Base-by-base conservation (phyloP, 2,888 invertebrate species). In the Tigriopus californicus region DNA sequence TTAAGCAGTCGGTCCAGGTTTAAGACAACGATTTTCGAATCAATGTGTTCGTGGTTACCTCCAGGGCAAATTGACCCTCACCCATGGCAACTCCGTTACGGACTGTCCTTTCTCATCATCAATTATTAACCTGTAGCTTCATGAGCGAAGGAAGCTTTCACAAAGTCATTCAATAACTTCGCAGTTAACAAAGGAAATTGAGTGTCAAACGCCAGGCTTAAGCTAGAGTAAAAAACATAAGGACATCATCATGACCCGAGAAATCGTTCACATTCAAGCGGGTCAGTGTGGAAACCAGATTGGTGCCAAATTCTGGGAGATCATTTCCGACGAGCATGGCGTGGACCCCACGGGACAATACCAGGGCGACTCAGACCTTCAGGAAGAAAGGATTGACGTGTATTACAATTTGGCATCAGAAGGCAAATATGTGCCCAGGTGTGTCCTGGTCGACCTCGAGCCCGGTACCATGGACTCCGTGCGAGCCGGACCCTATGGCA, bases 251-350 rank as follows among this genome's bases (percentile, higher is more conserved):
- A 81, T 79, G 75, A 92, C 92, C 91, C 82, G 91, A 75, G 92
- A 92, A 81, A 91, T 92, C 72, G 89, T 92, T 66, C 90, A 91
- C 72, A 81, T 92, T 67, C 92, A 92, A 74, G 83, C 89, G 66
- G 92, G 91, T 66, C 90, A 90, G 73, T 91, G 90, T 74, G 92
- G 91, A 65, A 92, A 92, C 77, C 91, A 92, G 76, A 91, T 92
- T 73, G 91, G 91, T 68, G 87, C 90, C 67, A 91, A 90, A 85
- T 85, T 86, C 76, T 86, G 86, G 87, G 88, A 88, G 75, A 84
- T 89, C 55, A 88, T 89, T 70, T 87, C 85, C 72, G 73, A 76
- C 66, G 88, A 87, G 64, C 84, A 73, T 62, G 72, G 72, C 13
- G 71, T 74, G 61, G 71, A 71, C 61, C 70, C 71, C 8, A 67